Evolutionary conservation across 1,140 invertebrate genomes (phyloP).

Genomic region (Trichoplusia ni): DNA sequence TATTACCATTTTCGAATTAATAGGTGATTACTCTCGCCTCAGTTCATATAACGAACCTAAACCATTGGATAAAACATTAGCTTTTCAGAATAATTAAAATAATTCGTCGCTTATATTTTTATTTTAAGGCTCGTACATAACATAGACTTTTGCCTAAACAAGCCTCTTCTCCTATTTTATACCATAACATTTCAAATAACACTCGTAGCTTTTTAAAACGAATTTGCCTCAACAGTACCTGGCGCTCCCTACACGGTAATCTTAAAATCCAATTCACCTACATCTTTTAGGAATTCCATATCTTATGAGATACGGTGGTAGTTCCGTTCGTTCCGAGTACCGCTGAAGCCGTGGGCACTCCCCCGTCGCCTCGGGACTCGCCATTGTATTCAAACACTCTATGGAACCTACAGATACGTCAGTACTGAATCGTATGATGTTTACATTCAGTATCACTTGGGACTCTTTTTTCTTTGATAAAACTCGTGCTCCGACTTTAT

Average conservation of each 20-base stretch:
- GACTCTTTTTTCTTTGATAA: constrained; percentile 15
- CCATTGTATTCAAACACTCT: constrained; percentile 30
- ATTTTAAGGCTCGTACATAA: no score
- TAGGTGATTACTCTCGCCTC: no score
- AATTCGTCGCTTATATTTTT: no score
- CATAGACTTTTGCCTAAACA: no score
- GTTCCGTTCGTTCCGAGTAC: background rate
- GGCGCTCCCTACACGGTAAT: background rate
- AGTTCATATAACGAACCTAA: no score
- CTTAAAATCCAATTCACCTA: constrained; percentile 24
- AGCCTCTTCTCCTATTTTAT: no score
- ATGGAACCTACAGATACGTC: constrained; percentile 13
- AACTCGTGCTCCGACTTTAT: constrained; percentile 14
- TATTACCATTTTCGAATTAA: no score
- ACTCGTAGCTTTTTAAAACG: background rate
- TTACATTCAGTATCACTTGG: constrained; percentile 6
- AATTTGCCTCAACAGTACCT: background rate
- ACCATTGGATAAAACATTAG: no score
- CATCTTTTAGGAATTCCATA: constrained; percentile 22
- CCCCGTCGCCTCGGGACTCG: constrained; percentile 13
- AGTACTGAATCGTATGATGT: constrained; percentile 16
- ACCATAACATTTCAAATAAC: background rate
- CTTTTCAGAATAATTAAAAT: no score
- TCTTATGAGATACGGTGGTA: constrained; percentile 17
- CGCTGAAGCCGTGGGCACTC: constrained; percentile 18